Base-by-base conservation (phyloP, 2,113 vertebrate genomes). In the Tenrec ecaudatus region DNA sequence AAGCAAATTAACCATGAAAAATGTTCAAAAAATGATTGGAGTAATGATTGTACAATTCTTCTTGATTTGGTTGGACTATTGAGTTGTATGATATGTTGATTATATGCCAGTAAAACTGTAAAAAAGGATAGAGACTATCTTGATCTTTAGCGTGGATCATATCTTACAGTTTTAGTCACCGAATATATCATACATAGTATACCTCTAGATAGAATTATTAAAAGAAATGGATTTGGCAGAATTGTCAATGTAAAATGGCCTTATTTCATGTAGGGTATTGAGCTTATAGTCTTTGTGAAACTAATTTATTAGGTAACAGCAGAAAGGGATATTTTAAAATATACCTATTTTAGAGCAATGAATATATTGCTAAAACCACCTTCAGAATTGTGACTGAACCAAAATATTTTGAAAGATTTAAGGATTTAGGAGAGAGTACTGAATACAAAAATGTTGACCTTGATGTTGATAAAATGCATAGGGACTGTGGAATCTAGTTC, bases 341-440 rank as follows among this genome's bases (percentile, higher is more conserved):
- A 76, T 36, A 31, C 5, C 8, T 73, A 86, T 87, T 81, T 11
- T n/a, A 15, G 2, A 83, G 12, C 3, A 64, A 29, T 75, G 82
- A 91, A 91, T 83, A 16, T 84, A 36, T 19, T 36, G 66, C 36
- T 88, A 69, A 80, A 88, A 40, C 19, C 6, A 73, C 77, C 88
- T 86, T 29, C 31, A 31, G 47, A 87, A 87, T 81, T 77, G 0
- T 89, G 92, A 83, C 9, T 79, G 64, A 36, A 58, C 25, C 53
- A 90, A 90, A 90, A 88, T 92, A 88, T 77, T 83, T 86, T 91
- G 43, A 90, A 82, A 66, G 47, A 82, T 89, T 89, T 77, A 78
- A 60, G 29, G 9, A 31, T 9, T 79, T 71, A 43, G 33, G 53
- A 84, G 66, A 93, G 62, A 76, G 58, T 82, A 68, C 40, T 62